Conservation (phyloP, 2,113 vertebrate species). For the Megaleporinus macrocephalus region DNA sequence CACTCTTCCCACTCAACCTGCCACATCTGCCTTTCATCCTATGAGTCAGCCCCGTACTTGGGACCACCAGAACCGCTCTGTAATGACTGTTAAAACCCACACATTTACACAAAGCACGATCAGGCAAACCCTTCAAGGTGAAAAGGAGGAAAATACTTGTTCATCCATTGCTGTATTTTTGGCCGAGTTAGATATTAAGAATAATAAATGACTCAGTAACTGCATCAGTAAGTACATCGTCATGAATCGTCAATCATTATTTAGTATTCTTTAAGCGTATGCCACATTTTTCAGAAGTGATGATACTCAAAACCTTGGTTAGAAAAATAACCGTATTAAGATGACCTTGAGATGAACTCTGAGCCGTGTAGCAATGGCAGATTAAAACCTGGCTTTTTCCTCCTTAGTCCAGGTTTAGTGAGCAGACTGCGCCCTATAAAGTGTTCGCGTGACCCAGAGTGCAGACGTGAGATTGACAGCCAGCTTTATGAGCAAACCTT, state of each 20-base stretch:
- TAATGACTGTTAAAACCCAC: conserved; percentile 30
- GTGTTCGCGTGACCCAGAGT: background rate
- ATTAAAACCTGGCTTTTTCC: background rate
- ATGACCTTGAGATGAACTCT: background rate
- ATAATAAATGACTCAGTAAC: background rate
- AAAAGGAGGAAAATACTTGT: background rate
- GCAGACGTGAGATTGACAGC: background rate
- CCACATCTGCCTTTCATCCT: conserved; percentile 14
- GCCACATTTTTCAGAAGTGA: background rate
- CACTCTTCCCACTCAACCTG: background rate
- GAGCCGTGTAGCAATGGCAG: background rate
- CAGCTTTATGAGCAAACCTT: conserved; percentile 8
- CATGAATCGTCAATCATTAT: background rate
- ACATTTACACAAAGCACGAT: background rate
- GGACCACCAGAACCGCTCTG: background rate
- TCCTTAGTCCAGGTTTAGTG: background rate
- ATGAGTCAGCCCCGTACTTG: conserved; percentile 17
- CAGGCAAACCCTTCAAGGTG: background rate
- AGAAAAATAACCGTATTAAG: background rate
- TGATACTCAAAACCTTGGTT: background rate
- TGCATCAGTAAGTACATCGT: background rate
- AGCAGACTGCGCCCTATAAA: background rate
- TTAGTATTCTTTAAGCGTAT: background rate
- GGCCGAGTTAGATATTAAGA: no score
- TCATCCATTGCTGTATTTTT: background rate